Percentiles rank a stretch among this genome's conserved stretches.
These are phyloP conservation scores for Callipepla squamata DNA, from an alignment of 2,113 vertebrate genomes.

Conservation along the genomic window DNA sequence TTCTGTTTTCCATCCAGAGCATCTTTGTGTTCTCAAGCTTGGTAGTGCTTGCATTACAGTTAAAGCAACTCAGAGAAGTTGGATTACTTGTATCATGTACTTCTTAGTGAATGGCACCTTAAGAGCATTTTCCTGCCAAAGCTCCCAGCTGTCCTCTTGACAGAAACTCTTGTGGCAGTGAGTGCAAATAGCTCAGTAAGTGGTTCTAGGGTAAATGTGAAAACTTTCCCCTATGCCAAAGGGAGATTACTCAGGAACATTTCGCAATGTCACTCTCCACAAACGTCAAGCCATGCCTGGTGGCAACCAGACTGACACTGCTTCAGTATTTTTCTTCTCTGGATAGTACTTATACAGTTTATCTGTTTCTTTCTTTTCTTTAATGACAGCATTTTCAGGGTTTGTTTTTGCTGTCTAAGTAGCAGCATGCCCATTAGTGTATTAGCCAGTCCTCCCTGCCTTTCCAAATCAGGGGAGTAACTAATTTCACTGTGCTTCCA, in stretches of 20 bases:
- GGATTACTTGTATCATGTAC: not conserved
- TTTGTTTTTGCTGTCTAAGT: conserved; percentile 3
- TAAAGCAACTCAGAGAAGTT: conserved; percentile 1
- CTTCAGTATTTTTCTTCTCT: not conserved
- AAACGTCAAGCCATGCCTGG: conserved; percentile 50
- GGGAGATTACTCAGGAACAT: conserved; percentile 68
- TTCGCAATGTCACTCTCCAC: conserved; percentile 68
- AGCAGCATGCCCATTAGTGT: not conserved
- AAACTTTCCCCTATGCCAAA: conserved; percentile 48
- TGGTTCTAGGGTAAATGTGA: conserved; percentile 62
- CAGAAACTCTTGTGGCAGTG: conserved; percentile 63
- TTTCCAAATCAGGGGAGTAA: not conserved
- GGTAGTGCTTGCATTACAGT: not conserved
- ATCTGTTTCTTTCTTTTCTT: not conserved
- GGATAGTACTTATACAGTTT: conserved; percentile 39
- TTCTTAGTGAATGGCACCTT: conserved; percentile 31
- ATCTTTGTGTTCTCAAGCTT: not conserved
- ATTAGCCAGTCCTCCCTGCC: not conserved
- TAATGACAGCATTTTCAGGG: conserved; percentile 18
- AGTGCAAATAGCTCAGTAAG: conserved; percentile 70
- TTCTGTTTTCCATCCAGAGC: not conserved
- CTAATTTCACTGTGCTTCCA: fast-evolving
- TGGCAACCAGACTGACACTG: conserved; percentile 49
- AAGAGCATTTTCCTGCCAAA: conserved; percentile 31
- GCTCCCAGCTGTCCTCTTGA: conserved; percentile 63